Evolutionary conservation across 2,888 invertebrate genomes (phyloP), one percentile per base, ranked within the genome.

Genomic region (Aricia artaxerxes): DNA sequence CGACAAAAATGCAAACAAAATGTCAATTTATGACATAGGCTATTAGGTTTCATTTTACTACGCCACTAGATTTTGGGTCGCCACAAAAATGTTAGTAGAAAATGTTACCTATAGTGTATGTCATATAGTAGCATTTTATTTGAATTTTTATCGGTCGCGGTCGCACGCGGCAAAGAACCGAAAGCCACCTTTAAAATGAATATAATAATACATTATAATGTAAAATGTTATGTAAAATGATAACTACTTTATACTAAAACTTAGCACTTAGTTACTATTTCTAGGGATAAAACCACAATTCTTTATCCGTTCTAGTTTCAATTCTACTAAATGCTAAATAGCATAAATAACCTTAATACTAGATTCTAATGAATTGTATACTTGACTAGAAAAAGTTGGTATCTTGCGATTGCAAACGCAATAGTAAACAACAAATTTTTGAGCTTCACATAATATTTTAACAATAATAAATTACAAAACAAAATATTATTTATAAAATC

Each of bases 351-450:
- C 7, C 9, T n/a, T 61, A 24, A 6, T 24, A 1, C 1, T n/a
- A n/a, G 24, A 24, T 24, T 24, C 7, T 61, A 24, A 24, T 24
- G 24, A 24, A 24, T 24, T 24, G 9, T 61, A 61, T 49, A 49
- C 69, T 35, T 69, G 69, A 35, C 35, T 69, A 69, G 69, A 69
- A 69, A 69, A 69, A 69, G 4, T 35, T 69, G 31, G 69, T 13
- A 35, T 69, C 69, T 57, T 44, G 44, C 9, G 2, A 64, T 35
- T 69, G 35, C 35, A 35, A 69, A 69, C 35, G 64, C 31, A 69
- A 61, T 31, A 60, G n/a, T 6, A 6, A n/a, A 24, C 9, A 1
- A 4, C 64, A 64, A 11, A 64, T 31, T 31, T 64, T 64, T 64
- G 9, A 31, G 31, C 31, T 11, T 64, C 4, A 13, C 9, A 61